Evolutionary conservation across 2,888 invertebrate species (phyloP), one percentile per base, ranked within the genome.

Genomic region (Lasioglossum malachurum): DNA sequence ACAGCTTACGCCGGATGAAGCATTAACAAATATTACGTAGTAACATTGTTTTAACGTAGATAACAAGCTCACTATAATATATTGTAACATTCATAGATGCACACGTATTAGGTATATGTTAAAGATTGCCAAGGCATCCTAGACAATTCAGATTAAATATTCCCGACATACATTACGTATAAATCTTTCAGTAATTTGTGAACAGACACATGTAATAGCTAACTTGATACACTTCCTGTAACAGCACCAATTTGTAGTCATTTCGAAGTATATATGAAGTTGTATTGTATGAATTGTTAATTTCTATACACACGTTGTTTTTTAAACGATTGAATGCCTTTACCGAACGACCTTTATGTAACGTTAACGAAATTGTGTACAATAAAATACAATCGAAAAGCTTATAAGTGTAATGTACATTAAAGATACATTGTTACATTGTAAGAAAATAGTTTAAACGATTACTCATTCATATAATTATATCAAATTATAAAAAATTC

Each of bases 21-120:
- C 71, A 82, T 84, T 75, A 64, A 31, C 31, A 84, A 75, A 71
- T 44, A 84, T 31, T 71, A 14, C 53, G 5, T 72, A 75, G 77
- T 76, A 80, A 82, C 78, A 71, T 83, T 75, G 60, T 64, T 31
- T 31, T 75, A 82, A 82, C 49, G 57, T 84, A 78, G 23, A 69
- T 75, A 84, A 82, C 44, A 78, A 82, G 78, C 53, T 82, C 49
- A 14, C 78, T 82, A 77, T 83, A 80, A 64, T 80, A 80, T 75
- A 78, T 67, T 82, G 16, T 82, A 75, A 75, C 69, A 64, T 69
- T 49, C 23, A 73, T 31, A 44, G 44, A 80, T 74, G 27, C 35
- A 31, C 16, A 75, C 71, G 69, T 35, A 35, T 35, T 78, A 80
- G 38, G 69, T 77, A 49, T 44, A 44, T 74, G 69, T 84, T 77